Percentiles rank a stretch among this genome's conserved stretches.
Evolutionary conservation across 92 coral and sea anemone genomes (phyloP).

Genomic region (Zoanthus sansibaricus): DNA sequence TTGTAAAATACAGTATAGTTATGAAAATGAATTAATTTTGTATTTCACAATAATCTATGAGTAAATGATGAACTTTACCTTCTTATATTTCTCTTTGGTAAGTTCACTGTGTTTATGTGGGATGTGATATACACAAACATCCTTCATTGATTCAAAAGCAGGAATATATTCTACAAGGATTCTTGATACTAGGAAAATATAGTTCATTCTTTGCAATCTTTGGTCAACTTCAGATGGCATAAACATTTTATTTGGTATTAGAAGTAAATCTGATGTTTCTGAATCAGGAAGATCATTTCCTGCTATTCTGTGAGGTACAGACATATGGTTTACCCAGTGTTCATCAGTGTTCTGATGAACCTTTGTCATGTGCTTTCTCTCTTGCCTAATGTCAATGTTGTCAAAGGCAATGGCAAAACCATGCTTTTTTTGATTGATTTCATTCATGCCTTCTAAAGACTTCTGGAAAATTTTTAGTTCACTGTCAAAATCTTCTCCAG

Average conservation of each 20-base stretch:
- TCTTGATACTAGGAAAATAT: slow-evolving; percentile 6
- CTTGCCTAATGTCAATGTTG: slow-evolving; percentile 20
- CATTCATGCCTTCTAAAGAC: too few relatives aligned
- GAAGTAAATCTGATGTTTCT: background rate
- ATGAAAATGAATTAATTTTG: too few relatives aligned
- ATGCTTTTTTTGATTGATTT: background rate
- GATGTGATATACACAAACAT: background rate
- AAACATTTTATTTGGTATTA: background rate
- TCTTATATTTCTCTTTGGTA: background rate
- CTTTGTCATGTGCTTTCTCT: slow-evolving; percentile 10
- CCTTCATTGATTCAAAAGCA: background rate
- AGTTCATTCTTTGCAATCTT: background rate
- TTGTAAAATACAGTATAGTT: too few relatives aligned
- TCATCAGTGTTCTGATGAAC: slow-evolving; percentile 17
- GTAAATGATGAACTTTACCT: background rate
- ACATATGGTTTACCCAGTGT: slow-evolving; percentile 33
- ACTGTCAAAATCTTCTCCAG: background rate
- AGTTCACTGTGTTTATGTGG: slow-evolving; percentile 11
- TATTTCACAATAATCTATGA: too few relatives aligned
- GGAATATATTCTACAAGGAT: background rate
- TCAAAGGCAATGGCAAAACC: background rate
- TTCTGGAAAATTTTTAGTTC: background rate
- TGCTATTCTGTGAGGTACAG: background rate
- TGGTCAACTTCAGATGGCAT: background rate
- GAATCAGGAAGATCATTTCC: background rate